Evolutionary conservation across 2,113 vertebrate genomes (phyloP).

Genomic region (Rhinolophus sinicus): DNA sequence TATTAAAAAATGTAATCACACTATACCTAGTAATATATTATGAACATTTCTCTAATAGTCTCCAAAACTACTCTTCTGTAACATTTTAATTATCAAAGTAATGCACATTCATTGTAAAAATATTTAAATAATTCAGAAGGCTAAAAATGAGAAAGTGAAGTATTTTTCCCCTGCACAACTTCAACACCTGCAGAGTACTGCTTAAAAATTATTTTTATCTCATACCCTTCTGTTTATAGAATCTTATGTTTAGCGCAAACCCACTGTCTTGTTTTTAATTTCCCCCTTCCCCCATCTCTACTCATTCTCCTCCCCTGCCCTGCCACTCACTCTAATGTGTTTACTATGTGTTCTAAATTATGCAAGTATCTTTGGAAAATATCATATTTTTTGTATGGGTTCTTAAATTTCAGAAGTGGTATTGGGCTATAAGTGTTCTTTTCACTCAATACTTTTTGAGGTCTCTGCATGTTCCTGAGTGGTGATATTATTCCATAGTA

Average conservation of each 20-base stretch:
- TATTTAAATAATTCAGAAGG: not conserved
- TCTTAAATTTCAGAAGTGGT: not conserved
- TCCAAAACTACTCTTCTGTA: not conserved
- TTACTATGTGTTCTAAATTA: not conserved
- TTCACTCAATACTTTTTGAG: not conserved
- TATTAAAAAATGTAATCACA: not conserved
- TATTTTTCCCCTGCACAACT: not conserved
- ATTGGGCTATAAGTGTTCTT: not conserved
- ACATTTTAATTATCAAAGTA: slow-evolving; percentile 3
- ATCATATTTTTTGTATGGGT: not conserved
- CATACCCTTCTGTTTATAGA: not conserved
- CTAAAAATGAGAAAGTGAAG: not conserved
- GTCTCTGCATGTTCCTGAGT: not conserved
- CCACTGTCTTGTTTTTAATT: not conserved
- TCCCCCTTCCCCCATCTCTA: not conserved
- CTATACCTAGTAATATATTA: not conserved
- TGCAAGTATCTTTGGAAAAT: not conserved
- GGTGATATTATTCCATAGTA: not conserved
- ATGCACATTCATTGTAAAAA: not conserved
- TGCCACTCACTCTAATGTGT: not conserved
- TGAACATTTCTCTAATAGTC: not conserved
- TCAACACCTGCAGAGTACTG: not conserved
- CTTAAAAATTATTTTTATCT: slow-evolving; percentile 17
- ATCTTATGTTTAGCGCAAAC: not conserved
- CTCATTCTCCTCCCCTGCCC: not conserved